A percentile compares a stretch with the other conserved stretches of the same genome.
Conservation (phyloP, 92 coral and sea anemone species). For the Epizoanthus rinbou region DNA sequence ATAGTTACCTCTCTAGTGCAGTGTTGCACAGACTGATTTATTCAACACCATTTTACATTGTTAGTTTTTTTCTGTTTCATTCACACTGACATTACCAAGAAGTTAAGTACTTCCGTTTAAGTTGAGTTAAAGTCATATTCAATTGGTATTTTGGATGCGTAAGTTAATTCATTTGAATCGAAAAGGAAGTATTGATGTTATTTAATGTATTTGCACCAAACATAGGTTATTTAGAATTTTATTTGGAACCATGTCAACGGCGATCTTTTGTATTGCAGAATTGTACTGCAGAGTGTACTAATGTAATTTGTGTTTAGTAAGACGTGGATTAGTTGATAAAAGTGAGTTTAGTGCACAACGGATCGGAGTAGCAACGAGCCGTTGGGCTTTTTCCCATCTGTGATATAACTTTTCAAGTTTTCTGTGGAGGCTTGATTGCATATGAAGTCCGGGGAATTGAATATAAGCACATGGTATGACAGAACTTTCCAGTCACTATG, state of each 20-base stretch:
- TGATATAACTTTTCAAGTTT: not conserved
- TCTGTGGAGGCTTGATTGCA: not conserved
- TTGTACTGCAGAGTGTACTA: not conserved
- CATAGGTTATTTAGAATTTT: conserved; percentile 2
- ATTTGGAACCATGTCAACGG: conserved; percentile 1
- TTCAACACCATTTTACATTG: not conserved
- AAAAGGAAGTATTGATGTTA: not conserved
- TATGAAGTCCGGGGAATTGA: no score
- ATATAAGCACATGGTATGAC: not conserved
- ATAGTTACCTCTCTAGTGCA: not conserved
- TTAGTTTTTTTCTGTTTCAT: not conserved
- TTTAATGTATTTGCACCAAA: conserved; percentile 18
- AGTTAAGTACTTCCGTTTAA: not conserved
- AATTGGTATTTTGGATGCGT: not conserved
- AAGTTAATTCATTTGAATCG: not conserved
- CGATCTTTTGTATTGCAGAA: not conserved
- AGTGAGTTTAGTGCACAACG: not conserved
- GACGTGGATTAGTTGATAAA: not conserved
- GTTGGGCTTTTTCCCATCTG: not conserved
- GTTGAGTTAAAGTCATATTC: no score
- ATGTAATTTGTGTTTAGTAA: not conserved
- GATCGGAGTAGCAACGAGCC: not conserved
- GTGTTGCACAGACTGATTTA: not conserved
- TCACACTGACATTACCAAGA: not conserved
- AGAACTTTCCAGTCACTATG: not conserved